Conservation (phyloP, 2,888 invertebrate genomes). For the Acleris literana region DNA sequence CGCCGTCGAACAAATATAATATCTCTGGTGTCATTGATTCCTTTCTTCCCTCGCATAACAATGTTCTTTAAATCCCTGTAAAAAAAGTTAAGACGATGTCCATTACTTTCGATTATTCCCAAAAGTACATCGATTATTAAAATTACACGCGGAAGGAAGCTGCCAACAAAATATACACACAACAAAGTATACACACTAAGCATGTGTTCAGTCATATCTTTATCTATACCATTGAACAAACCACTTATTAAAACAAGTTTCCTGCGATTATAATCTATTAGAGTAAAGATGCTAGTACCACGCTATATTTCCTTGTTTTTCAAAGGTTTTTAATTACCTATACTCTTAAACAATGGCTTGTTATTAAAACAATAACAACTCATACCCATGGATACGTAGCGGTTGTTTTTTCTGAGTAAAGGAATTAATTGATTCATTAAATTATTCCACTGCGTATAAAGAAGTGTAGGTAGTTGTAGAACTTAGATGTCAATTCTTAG, state of each 20-base stretch:
- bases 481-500: background rate
- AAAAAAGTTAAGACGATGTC: no score
- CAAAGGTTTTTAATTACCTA: slow-evolving; percentile 48
- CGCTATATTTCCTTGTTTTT: slow-evolving; percentile 57
- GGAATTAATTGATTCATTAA: slow-evolving; percentile 27
- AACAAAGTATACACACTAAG: no score
- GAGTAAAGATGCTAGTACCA: slow-evolving; percentile 35
- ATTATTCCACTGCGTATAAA: slow-evolving; percentile 13
- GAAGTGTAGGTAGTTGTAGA: slow-evolving; percentile 8
- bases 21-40: no score
- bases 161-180: no score
- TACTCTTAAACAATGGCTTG: slow-evolving; percentile 61
- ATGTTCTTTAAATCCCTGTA: no score
- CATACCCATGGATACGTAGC: slow-evolving; percentile 35
- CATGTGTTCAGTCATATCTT: background rate
- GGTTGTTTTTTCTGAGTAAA: slow-evolving; percentile 20
- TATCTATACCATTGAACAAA: background rate
- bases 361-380: slow-evolving; percentile 55
- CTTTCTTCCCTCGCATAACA: no score
- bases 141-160: no score
- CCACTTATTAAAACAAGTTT: slow-evolving; percentile 14
- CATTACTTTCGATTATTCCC: no score
- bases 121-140: no score
- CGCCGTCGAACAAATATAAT: no score
- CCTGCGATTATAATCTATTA: slow-evolving; percentile 28